Base-by-base conservation (phyloP, 2,797 vertebrate species). In the Eulemur albifrons region DNA sequence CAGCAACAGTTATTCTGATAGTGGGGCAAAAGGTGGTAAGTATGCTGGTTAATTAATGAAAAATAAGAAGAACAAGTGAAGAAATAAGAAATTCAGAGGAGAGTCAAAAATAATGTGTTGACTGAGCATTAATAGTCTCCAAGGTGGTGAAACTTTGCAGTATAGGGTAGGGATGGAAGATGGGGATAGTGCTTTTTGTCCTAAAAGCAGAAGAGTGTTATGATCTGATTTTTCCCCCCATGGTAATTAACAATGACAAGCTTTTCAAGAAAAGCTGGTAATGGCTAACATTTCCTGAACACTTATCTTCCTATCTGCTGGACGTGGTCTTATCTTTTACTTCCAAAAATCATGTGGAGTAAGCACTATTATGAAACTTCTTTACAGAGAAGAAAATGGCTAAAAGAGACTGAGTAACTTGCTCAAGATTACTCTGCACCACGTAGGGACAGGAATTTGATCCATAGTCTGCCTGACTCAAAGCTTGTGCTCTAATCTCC, bases 21-120 rank as follows among this genome's bases (percentile, higher is more conserved):
- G 97, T 72, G 95, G 94, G 97, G 96, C 96, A 97, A 98, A 97
- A 98, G 95, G 97, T 89, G 98, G 99, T 99, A 98, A 99, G 99
- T 98, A 96, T 96, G 86, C 70, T 50, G 75, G 77, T 43, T 86
- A 83, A n/a, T 88, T 54, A 84, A 86, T 93, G 69, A 94, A 70
- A 86, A 90, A 52, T 85, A 38, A 93, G 0, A 76, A 67, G 43
- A 79, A 45, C 43, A 45, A 92, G 15, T 76, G 61, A 35, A 20
- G 75, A 57, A 21, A 45, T 80, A 54, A 92, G 86, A 88, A 27
- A 27, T 57, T 30, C 25, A 86, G 11, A 43, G 27, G 88, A 43
- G 21, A 79, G 21, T 48, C 45, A 25, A 67, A 27, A 79, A 40
- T 76, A 38, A 50, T 43, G 21, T 70, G 27, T 30, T 61, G 65